These are phyloP conservation scores for Rana temporaria DNA, from an alignment of 2,113 vertebrate genomes.

Conservation along the genomic window DNA sequence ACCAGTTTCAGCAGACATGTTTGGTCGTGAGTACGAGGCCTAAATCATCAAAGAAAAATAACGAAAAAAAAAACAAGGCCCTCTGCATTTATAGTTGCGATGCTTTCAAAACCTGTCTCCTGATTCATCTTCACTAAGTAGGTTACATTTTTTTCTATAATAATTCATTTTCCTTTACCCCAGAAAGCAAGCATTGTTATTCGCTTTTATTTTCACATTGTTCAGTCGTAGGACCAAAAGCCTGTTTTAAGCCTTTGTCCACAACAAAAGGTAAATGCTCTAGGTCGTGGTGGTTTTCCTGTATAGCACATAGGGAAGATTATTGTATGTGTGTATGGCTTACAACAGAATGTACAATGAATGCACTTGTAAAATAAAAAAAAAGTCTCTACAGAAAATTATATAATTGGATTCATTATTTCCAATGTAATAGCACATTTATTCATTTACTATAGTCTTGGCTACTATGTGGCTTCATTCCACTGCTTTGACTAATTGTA, in stretches of 20 bases:
- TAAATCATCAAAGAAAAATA: no score
- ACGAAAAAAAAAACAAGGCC: no score
- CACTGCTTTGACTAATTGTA: constrained; percentile 1
- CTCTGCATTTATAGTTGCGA: neutral
- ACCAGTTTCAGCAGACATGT: no score
- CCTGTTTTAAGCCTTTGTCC: neutral
- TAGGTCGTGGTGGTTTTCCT: neutral
- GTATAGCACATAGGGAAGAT: neutral
- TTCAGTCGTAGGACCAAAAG: neutral
- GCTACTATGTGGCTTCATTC: neutral
- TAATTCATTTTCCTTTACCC: constrained; percentile 15
- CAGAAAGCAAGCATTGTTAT: neutral
- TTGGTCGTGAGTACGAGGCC: no score
- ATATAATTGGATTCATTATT: constrained; percentile 21
- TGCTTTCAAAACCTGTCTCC: neutral
- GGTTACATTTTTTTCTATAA: neutral
- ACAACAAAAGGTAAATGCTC: neutral
- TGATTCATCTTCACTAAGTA: constrained; percentile 6
- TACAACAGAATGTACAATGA: neutral
- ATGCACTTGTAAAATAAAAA: neutral
- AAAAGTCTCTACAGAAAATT: constrained; percentile 11
- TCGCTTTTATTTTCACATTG: neutral
- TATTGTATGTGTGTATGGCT: neutral
- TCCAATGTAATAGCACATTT: constrained; percentile 6
- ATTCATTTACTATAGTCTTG: neutral